Evolutionary conservation across 2,888 invertebrate species (phyloP).

Genomic region (Rhimphoctona megacephalus): DNA sequence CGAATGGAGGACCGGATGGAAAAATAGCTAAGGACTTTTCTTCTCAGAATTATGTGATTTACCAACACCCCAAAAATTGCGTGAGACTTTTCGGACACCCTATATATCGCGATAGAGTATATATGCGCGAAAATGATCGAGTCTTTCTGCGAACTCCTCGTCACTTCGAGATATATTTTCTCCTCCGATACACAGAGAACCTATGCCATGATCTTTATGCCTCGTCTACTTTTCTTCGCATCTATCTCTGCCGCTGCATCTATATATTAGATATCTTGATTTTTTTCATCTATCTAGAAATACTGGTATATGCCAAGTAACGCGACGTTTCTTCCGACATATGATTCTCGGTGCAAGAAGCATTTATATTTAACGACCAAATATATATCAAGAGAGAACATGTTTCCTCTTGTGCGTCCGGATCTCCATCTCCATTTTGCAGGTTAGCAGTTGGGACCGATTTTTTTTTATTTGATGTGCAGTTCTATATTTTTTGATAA

Average conservation of each 20-base stretch:
- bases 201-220: conserved; percentile 33
- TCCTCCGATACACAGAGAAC: conserved; percentile 23
- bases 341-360: conserved; percentile 22
- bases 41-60: background rate
- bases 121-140: conserved; percentile 71
- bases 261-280: conserved; percentile 5
- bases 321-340: conserved; percentile 52
- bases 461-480: background rate
- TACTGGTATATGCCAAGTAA: conserved; percentile 42
- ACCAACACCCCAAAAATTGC: background rate
- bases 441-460: background rate
- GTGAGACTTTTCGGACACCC: background rate
- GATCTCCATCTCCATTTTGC: background rate
- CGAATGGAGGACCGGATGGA: background rate
- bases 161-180: conserved; percentile 75
- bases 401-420: background rate
- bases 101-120: conserved; percentile 10
- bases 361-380: conserved; percentile 48
- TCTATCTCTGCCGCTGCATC: conserved; percentile 36
- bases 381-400: conserved; percentile 23
- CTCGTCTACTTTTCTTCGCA: conserved; percentile 35
- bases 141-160: conserved; percentile 76
- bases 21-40: background rate
- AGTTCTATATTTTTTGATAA: background rate
- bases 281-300: conserved; percentile 48